Conservation (phyloP, 2,113 vertebrate species). For the human (Homo sapiens) region GRCh38 chr12:42487501-42488000, state of each 20-base stretch:
- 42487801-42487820: no score
- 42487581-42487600: neutral
- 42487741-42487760: neutral
- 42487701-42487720: neutral
- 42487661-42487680: neutral
- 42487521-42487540: neutral
- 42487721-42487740: neutral
- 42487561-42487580: neutral
- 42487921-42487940: no score
- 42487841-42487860: no score
- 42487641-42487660: neutral
- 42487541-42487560: neutral
- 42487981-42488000: no score
- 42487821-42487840: no score
- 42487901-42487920: no score
- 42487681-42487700: neutral
- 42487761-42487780: neutral
- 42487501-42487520: neutral
- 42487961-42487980: no score
- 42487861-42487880: no score
- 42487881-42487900: no score
- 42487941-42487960: no score
- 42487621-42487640: neutral
- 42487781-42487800: no score
- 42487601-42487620: neutral